phyloP scores from a whole-genome alignment of 2,797 vertebrate species.

The Chelonia mydas region DNA sequence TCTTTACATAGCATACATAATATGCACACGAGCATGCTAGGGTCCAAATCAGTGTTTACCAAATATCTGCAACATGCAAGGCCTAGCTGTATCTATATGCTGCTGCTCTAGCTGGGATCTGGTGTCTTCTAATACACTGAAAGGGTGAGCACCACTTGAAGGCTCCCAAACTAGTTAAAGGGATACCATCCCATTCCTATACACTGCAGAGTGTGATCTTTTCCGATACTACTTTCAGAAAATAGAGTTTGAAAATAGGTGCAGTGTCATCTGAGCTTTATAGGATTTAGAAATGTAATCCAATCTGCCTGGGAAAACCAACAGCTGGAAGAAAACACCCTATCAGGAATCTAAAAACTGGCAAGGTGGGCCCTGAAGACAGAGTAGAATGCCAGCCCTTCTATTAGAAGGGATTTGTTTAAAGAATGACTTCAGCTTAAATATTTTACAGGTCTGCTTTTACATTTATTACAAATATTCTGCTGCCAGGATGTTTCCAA shows the following conservation, averaged over 20 bases:
- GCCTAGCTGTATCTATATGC: constrained; percentile 2
- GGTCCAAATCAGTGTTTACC: constrained; percentile 26
- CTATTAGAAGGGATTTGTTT: not conserved
- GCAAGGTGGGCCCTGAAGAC: not conserved
- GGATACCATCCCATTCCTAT: not conserved
- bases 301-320: not conserved
- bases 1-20: constrained; percentile 29
- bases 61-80: constrained; percentile 30
- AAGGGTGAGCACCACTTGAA: not conserved
- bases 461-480: not conserved
- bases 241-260: not conserved
- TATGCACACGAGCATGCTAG: constrained; percentile 7
- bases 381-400: not conserved
- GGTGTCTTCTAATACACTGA: not conserved
- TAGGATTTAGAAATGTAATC: not conserved
- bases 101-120: constrained; percentile 7
- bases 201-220: not conserved
- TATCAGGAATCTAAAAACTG: not conserved
- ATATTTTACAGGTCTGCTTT: not conserved
- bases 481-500: not conserved
- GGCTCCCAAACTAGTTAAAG: constrained; percentile 27
- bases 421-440: not conserved
- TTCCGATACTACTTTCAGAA: not conserved
- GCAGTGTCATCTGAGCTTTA: not conserved
- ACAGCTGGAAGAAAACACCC: not conserved